Conservation (phyloP, 2,888 invertebrate genomes). For the Caenorhabditis panamensis region DNA sequence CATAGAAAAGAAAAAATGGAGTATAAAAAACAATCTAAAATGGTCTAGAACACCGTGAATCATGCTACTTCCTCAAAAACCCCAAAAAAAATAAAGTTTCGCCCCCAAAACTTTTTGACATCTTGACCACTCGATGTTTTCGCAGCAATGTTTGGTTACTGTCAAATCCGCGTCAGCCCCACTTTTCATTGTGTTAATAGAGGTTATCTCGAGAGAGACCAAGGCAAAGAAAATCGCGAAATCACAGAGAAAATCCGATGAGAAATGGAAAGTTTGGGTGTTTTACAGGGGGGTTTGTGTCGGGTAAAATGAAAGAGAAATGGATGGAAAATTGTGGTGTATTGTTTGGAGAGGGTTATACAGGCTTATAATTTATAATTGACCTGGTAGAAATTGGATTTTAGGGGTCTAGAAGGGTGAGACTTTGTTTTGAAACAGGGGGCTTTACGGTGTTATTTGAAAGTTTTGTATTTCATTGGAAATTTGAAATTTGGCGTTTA, state of each 20-base stretch:
- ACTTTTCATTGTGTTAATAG: conserved; percentile 1
- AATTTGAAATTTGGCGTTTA: background rate
- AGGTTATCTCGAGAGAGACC: conserved; percentile 4
- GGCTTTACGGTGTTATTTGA: too few species aligned
- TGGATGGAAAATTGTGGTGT: conserved; percentile 2
- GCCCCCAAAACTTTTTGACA: background rate
- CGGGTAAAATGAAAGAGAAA: background rate
- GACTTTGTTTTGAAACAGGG: background rate
- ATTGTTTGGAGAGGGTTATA: conserved; percentile 18
- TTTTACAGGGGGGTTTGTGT: too few species aligned
- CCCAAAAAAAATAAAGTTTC: too few species aligned
- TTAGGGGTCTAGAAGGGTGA: too few species aligned
- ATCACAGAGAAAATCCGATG: background rate
- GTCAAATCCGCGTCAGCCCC: background rate
- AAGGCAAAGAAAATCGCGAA: background rate
- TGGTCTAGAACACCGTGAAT: too few species aligned
- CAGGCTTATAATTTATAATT: too few species aligned
- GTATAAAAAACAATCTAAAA: too few species aligned
- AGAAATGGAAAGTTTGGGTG: too few species aligned
- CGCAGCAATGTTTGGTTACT: conserved; percentile 1
- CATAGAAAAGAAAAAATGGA: too few species aligned
- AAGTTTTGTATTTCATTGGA: too few species aligned
- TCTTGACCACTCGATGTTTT: background rate
- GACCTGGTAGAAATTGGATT: background rate
- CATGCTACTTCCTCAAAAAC: too few species aligned